Evolutionary conservation across 2,797 vertebrate species (phyloP), one percentile per base, ranked within the genome.

Genomic region (Ambastaia sidthimunki): DNA sequence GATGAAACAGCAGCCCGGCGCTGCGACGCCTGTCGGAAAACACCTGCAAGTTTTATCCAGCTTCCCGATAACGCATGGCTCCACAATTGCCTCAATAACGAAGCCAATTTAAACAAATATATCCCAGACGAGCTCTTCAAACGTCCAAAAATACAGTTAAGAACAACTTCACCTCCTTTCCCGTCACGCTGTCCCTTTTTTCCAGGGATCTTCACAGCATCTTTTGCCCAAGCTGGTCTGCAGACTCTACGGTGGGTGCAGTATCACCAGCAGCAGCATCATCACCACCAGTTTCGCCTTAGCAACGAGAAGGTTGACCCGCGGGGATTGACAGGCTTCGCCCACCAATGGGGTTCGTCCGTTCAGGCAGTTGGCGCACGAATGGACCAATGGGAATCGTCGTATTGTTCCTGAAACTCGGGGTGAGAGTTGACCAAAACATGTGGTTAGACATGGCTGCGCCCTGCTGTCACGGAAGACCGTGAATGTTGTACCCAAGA

Each of bases 21-120:
- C 88, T 86, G 89, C 92, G 89, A 90, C 89, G 90, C 89, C 91
- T 88, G 89, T 83, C 83, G 89, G 89, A 89, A 83, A 88, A 91
- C 88, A 91, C 86, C 91, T 90, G 91, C 86, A 89, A 87, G 77
- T 87, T 87, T 85, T 85, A 85, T 86, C 84, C 87, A 83, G 83
- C 84, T 87, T 84, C 82, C 59, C 54, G 82, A 85, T 87, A 88
- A 91, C 82, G 90, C 90, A 85, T 91, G 91, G 88, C 86, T 88
- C 84, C 88, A 86, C 85, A 85, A 86, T 60, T 82, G 74, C 82
- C 81, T 44, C 41, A 69, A 85, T 81, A 63, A 84, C 82, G 75
- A 48, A 86, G 70, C 84, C 80, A 76, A 78, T 84, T 86, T 80
- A 44, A 57, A 0, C 77, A 81, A 65, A 66, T 73, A 57, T 67